Evolutionary conservation across 2,888 invertebrate species (phyloP), one percentile per base, ranked within the genome.

Genomic region (Lucinisca nassula): DNA sequence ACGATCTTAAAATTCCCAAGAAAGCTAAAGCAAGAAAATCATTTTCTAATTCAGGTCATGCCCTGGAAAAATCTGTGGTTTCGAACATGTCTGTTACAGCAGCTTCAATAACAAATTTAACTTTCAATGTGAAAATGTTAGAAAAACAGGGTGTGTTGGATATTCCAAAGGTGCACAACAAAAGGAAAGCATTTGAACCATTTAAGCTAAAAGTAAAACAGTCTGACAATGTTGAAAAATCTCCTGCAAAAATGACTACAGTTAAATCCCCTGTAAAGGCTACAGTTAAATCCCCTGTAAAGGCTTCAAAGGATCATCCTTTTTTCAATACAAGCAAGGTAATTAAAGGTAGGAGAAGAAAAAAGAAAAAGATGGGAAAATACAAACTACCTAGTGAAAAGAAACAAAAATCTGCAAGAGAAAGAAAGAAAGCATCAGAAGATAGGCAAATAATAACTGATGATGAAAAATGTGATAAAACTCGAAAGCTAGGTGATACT

Each of bases 321-420:
- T 89, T 84, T 37, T 83, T 87, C 40, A 90, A 61, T 30, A 72
- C 72, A 72, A 80, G 75, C 24, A 89, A 82, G 79, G 32, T 86
- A 32, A 73, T 82, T 24, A 78, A 74, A 40, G 37, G 70, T 0
- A 85, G 49, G 37, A 72, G 82, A 32, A 90, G 86, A 40, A 89
- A 91, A 73, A 82, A 81, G n/a, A 83, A 85, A 24, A 87, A 79
- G 74, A 74, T 89, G 30, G 92, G 92, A 30, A 79, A 78, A 12
- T 92, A 92, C 61, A 89, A 83, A 80, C 79, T 92, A 24, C 92
- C 92, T 0, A 88, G 90, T 61, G 92, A 92, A 79, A 88, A 79
- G 35, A 90, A 87, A 49, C 40, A 21, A 70, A 76, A 73, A 80
- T 21, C 24, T n/a, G 17, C n/a, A 55, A 61, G 14, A 24, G 37